Conservation (phyloP, 2,113 vertebrate genomes). For the Chitala chitala region DNA sequence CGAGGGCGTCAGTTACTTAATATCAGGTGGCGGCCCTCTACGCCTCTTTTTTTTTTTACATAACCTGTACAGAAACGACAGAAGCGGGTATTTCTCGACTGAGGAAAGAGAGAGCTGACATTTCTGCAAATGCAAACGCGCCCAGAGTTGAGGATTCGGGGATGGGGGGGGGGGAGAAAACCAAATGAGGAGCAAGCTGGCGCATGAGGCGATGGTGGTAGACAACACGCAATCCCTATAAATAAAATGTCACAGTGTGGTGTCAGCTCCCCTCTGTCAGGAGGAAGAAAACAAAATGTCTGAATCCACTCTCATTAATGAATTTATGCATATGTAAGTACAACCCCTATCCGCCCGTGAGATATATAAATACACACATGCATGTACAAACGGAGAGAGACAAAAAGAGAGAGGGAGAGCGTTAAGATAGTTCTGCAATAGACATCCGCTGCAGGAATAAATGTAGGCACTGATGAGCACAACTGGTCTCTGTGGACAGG, state of each 20-base stretch:
- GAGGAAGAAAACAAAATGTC: constrained; percentile 26
- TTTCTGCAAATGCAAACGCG: constrained; percentile 19
- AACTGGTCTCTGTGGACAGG: constrained; percentile 10
- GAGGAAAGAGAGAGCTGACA: constrained; percentile 23
- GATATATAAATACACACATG: constrained; percentile 22
- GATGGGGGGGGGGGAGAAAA: too few relatives aligned
- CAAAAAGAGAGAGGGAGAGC: constrained; percentile 24
- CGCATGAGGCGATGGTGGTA: background rate
- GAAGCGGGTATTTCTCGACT: constrained; percentile 17
- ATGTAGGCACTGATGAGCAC: constrained; percentile 22
- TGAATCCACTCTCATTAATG: constrained; percentile 24
- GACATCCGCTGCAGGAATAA: constrained; percentile 26
- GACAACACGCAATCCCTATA: constrained; percentile 25
- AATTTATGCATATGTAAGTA: constrained; percentile 28
- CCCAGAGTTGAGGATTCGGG: background rate
- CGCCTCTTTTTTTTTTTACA: constrained; percentile 19
- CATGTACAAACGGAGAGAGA: constrained; percentile 12
- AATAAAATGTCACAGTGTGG: constrained; percentile 32
- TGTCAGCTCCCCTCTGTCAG: constrained; percentile 17
- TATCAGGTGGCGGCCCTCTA: constrained; percentile 22
- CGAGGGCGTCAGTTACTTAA: constrained; percentile 2
- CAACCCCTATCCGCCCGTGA: constrained; percentile 9
- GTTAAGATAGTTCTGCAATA: constrained; percentile 27
- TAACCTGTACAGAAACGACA: constrained; percentile 28
- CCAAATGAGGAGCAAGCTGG: background rate